Evolutionary conservation across 2,113 vertebrate genomes (phyloP), one percentile per base, ranked within the genome.

Genomic region (Ancistrus triradiatus): DNA sequence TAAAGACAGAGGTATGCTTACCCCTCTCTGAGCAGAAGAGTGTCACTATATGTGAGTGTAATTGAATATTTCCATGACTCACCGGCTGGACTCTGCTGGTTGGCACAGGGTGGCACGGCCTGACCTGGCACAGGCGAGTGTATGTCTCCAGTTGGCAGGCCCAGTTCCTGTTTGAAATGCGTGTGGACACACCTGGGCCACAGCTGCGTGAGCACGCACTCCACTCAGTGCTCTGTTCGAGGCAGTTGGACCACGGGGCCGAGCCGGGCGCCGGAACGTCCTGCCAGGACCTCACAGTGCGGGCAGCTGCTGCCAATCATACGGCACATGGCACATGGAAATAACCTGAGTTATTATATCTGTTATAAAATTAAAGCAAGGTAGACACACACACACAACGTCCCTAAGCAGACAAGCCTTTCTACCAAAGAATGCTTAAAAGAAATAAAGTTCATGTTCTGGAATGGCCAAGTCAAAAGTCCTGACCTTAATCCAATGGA

Each of bases 121-220:
- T 74, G 56, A 80, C 63, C 69, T 87, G 55, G 60, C 94, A 98
- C 27, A 93, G 84, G 15, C 89, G 84, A 2, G 69, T 81, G 79
- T 95, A 90, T 24, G 83, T 87, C 82, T 98, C 90, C 75, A 96
- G 84, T 9, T 83, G 82, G 76, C 94, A 98, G 74, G 76, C 78
- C 2, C 21, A 77, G 65, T 97, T 98, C 81, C 88, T 88, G 80
- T 97, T 98, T 56, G 94, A 91, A 13, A 95, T 79, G 0, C 94
- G 86, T 0, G 84, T 92, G 53, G 94, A 86, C 47, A 95, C 52
- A 1, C 95, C 95, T 1, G 91, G 27, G 1, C 93, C 94, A 1
- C 95, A 98, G 74, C 83, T 91, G 68, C 74, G 84, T 0, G 95
- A 97, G 59, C 95, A 98, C 67, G 90, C 72, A 0, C 90, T 90